Base-by-base conservation (phyloP, 2,888 invertebrate species). In the Herminia tarsipennalis region DNA sequence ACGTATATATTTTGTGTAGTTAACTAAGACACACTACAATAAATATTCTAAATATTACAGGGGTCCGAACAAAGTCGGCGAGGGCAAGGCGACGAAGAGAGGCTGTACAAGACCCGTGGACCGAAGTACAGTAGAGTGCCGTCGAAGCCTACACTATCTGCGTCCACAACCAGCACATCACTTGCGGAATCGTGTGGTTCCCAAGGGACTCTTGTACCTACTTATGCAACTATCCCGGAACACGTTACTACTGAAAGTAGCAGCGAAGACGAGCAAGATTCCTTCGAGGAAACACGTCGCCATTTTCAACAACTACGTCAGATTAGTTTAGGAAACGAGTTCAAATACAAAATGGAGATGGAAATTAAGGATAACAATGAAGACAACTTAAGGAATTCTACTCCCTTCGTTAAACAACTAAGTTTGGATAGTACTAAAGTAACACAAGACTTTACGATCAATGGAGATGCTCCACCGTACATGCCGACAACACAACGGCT, bases 321-420 rank as follows among this genome's bases (percentile, higher is more conserved):
- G 66, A 92, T 93, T 52, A 94, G 94, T 76, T 83, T 93, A 68
- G 94, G 94, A 55, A 93, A 93, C 79, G 92, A 93, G 59, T 93
- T 93, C 64, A 94, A 92, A 83, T 92, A 92, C 80, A 92, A 92
- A 68, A 92, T 92, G 90, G 94, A 94, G 79, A 94, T 94, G 94
- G 94, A 94, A 77, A 93, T 93, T 38, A 93, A 93, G 75, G 86
- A 83, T 57, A 93, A 92, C 18, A 93, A 93, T 60, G 92, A 93
- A 39, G 94, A 93, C 66, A 94, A 94, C 71, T 73, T 94, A 44
- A 87, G 93, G 13, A 93, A 90, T 69, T 90, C 92, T n/a, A 87
- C 93, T 56, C 94, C 94, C 18, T 94, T 90, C 64, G 93, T 93
- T 0, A 88, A 93, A 64, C 93, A 93, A 76, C 82, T 94, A 45